A percentile compares a stretch with the other conserved stretches of the same genome.
Evolutionary conservation across 2,797 vertebrate species (phyloP).

Genomic region (Rhadinocentrus ornatus): DNA sequence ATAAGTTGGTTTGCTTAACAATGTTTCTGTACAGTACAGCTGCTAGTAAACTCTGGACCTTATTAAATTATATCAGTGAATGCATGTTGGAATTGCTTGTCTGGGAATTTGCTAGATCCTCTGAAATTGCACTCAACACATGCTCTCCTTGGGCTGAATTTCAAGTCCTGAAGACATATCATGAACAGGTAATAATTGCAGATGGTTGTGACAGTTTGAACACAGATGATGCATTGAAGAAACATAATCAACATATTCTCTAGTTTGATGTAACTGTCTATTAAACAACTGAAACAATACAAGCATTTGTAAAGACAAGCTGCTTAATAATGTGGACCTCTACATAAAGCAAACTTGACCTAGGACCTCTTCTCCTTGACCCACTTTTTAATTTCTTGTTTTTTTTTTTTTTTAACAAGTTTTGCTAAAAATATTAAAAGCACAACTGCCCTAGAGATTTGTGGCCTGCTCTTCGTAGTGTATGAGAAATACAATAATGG

Average conservation of each 20-base stretch:
- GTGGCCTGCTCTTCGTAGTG: slow-evolving; percentile 16
- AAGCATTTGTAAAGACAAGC: not conserved
- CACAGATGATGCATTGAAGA: not conserved
- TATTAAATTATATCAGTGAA: too few species aligned
- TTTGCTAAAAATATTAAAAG: slow-evolving; percentile 10
- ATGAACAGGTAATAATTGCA: not conserved
- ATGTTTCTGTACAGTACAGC: too few species aligned
- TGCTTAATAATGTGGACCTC: not conserved
- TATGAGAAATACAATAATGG: slow-evolving; percentile 34
- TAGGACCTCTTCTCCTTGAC: slow-evolving; percentile 1
- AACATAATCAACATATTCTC: not conserved
- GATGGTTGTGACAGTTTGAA: not conserved
- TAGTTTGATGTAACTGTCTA: not conserved
- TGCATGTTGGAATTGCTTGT: too few species aligned
- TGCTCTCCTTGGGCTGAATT: too few species aligned
- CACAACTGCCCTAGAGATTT: not conserved
- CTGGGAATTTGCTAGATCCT: too few species aligned
- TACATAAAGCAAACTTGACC: not conserved
- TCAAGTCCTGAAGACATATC: too few species aligned
- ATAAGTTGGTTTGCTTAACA: too few species aligned
- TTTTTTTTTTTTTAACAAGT: not conserved
- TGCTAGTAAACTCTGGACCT: too few species aligned
- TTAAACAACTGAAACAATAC: not conserved
- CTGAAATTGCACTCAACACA: too few species aligned
- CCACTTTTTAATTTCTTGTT: not conserved